Percentiles rank a stretch among this genome's conserved stretches.
Evolutionary conservation across 2,797 vertebrate genomes (phyloP).

Genomic region (Bradypodion ventrale): DNA sequence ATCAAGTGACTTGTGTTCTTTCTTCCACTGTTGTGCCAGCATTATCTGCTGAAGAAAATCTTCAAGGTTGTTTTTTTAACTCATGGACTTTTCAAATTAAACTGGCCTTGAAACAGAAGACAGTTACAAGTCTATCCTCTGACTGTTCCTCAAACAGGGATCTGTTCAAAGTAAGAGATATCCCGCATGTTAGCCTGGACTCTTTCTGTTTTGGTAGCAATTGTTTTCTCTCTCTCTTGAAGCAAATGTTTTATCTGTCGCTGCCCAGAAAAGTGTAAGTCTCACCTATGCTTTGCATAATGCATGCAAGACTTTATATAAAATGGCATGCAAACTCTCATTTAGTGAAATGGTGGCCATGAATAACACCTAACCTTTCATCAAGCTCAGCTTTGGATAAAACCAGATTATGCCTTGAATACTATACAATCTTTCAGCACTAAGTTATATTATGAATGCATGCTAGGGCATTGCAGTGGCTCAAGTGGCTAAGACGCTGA

Average conservation of each 20-base stretch:
- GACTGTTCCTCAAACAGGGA: neutral
- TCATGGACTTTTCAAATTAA: neutral
- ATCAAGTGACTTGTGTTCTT: neutral
- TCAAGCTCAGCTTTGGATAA: conserved; percentile 34
- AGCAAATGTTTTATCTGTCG: neutral
- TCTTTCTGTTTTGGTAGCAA: neutral
- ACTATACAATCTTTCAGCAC: neutral
- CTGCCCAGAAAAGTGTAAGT: neutral
- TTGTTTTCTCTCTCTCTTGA: neutral
- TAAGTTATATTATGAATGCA: neutral
- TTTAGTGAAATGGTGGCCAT: conserved; percentile 21
- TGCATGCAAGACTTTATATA: neutral
- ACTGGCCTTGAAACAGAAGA: neutral
- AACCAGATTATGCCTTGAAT: neutral
- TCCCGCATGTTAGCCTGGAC: neutral
- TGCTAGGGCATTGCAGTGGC: no score
- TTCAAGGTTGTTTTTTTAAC: neutral
- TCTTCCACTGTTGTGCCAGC: neutral
- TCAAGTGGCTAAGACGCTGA: no score
- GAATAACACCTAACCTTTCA: conserved; percentile 28
- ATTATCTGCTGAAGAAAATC: neutral
- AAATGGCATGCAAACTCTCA: neutral
- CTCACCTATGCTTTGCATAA: neutral
- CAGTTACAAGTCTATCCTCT: neutral
- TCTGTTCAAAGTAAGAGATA: neutral